Base-by-base conservation (phyloP, 1,140 invertebrate species). In the Phthorimaea operculella region DNA sequence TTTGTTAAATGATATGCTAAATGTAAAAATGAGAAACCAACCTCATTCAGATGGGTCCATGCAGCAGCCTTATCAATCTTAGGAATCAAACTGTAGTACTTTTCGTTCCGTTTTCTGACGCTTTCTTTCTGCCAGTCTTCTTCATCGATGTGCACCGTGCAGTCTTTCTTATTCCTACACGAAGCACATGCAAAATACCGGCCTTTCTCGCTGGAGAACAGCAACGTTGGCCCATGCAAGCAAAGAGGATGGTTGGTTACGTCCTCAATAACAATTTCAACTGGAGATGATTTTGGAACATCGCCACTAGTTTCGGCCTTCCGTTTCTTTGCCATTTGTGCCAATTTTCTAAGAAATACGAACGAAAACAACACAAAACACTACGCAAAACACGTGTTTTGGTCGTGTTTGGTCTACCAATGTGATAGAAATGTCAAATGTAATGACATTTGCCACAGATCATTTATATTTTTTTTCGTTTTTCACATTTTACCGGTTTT, bases 171-270 rank as follows among this genome's bases (percentile, higher is more conserved):
- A 67, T 94, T 90, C 56, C 94, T 87, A 68, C 91, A 94, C 2
- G 92, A 93, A 1, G 95, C 90, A 76, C 95, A 96, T 0, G 90
- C 89, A 79, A 88, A 96, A 78, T 90, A 95, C 58, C 87, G 87
- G 17, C 86, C 79, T 33, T 86, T 76, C 58, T 87, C 72, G 0
- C 63, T 72, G 28, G 88, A 89, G 87, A 94, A 93, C 59, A 93
- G 76, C 55, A 94, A 79, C 17, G 91, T 90, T 55, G 92, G 92
- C 11, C 93, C 90, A 68, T 92, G 89, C 9, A 86, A 69, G 64
- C 89, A 90, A 11, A 80, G 33, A 1, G 89, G 89, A 75, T 89
- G 85, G 8, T 74, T 74, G 10, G 72, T 75, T 39, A 87, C 60
- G 58, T 85, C 74, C 66, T 84, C 72, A 50, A 73, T 56, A 1